A percentile compares a stretch with the other conserved stretches of the same genome.
Evolutionary conservation across 2,797 vertebrate species (phyloP).

Genomic region (Aphelocoma californica): DNA sequence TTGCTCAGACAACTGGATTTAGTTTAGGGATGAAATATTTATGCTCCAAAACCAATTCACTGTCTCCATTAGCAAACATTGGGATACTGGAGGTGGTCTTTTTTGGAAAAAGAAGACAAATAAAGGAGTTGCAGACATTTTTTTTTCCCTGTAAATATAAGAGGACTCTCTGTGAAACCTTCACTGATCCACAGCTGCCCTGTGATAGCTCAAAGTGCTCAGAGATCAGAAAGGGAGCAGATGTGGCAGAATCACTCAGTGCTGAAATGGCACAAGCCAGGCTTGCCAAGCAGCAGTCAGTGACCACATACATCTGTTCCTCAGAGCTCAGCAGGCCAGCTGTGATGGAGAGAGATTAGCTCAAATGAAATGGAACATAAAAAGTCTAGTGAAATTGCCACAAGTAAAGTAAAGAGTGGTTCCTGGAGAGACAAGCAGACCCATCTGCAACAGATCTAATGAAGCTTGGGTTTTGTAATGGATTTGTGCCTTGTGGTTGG

Average conservation of each 20-base stretch:
- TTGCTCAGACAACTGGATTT: background rate
- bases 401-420: slow-evolving; percentile 1
- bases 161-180: background rate
- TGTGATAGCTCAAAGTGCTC: background rate
- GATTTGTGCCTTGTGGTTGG: slow-evolving; percentile 3
- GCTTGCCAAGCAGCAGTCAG: background rate
- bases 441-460: slow-evolving; percentile 36
- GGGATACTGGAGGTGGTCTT: background rate
- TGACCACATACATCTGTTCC: background rate
- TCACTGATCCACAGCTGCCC: background rate
- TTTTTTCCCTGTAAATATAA: background rate
- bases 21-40: background rate
- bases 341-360: background rate
- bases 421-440: slow-evolving; percentile 31
- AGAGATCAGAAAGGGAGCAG: background rate
- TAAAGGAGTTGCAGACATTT: background rate
- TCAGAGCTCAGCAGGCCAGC: slow-evolving; percentile 27
- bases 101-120: background rate
- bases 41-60: background rate
- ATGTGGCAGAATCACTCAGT: background rate
- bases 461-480: background rate
- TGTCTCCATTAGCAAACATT: background rate
- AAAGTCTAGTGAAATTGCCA: slow-evolving; percentile 20
- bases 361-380: slow-evolving; percentile 39
- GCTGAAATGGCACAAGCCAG: background rate